Base-by-base conservation (phyloP, 1,140 invertebrate genomes). In the Colletes latitarsis region DNA sequence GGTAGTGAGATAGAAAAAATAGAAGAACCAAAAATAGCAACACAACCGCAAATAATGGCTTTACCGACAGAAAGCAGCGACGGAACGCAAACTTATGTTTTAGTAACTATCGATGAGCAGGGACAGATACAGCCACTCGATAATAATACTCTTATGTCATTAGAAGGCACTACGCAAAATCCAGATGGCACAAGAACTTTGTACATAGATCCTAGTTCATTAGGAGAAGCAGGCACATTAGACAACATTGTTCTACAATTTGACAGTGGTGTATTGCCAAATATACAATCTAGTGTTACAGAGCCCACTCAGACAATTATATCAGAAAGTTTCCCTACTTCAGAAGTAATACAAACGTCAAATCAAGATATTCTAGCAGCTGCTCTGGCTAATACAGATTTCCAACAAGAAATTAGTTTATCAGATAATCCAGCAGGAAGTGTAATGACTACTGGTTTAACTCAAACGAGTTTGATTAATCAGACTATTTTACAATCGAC, bases 351-450 rank as follows among this genome's bases (percentile, higher is more conserved):
- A 46, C 89, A 93, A 46, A 92, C 89, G 8, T 93, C 94, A 4
- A 95, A 94, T 90, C 94, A 96, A 81, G 96, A 97, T 88, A 96
- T 97, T 74, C 89, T 97, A 15, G 96, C 96, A 10, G 96, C 95
- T 30, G 96, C 96, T 8, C 89, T 97, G 12, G 96, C 96, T 0
- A 96, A 96, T 82, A 96, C 96, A n/a, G 96, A 96, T 88, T 96
- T 96, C 82, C 96, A 96, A 83, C 94, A 94, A 62, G 95, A 96
- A 57, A 92, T 93, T 41, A 87, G 85, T 55, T 58, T 94, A 5
- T 82, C 90, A 9, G 93, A 94, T 64, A 88, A 86, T 64, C 70
- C 88, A 52, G n/a, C 85, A 15, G 86, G 86, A 15, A 90, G 63
- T 21, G 83, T 91, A 10, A 89, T 91, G 82, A 89, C 86, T 14